These are phyloP conservation scores for Callopanchax toddi DNA, from an alignment of 2,113 vertebrate genomes.

Conservation along the genomic window DNA sequence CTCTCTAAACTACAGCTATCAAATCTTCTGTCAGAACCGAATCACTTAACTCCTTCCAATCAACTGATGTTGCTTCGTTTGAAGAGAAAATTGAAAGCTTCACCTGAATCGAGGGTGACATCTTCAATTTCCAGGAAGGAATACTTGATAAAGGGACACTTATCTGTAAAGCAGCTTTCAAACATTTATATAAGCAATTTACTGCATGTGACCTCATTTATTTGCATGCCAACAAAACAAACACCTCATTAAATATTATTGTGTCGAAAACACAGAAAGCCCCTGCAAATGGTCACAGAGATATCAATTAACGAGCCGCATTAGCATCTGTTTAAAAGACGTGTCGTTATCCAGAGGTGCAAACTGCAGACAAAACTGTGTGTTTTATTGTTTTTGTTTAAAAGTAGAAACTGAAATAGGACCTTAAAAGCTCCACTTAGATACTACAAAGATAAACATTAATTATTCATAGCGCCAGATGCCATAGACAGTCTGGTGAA, in stretches of 20 bases:
- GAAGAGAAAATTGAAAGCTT: slow-evolving; percentile 34
- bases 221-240: slow-evolving; percentile 19
- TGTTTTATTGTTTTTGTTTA: slow-evolving; percentile 16
- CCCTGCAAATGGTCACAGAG: background rate
- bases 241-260: slow-evolving; percentile 19
- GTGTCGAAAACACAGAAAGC: slow-evolving; percentile 11
- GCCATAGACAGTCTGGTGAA: slow-evolving; percentile 30
- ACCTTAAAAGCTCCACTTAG: slow-evolving; percentile 31
- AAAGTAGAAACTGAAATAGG: slow-evolving; percentile 21
- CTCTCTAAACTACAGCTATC: slow-evolving; percentile 5
- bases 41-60: slow-evolving; percentile 24
- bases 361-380: slow-evolving; percentile 25
- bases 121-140: slow-evolving; percentile 29
- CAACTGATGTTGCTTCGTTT: slow-evolving; percentile 4
- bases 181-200: slow-evolving; percentile 10
- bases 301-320: slow-evolving; percentile 20
- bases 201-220: slow-evolving; percentile 9
- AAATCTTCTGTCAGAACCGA: slow-evolving; percentile 28
- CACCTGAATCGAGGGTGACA: slow-evolving; percentile 26
- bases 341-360: background rate
- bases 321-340: slow-evolving; percentile 2
- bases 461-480: slow-evolving; percentile 38
- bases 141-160: slow-evolving; percentile 1
- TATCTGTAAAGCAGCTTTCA: slow-evolving; percentile 23
- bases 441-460: slow-evolving; percentile 23